These are phyloP conservation scores for Cerceris ruficornis DNA, from an alignment of 2,888 invertebrate species.

Conservation along the genomic window DNA sequence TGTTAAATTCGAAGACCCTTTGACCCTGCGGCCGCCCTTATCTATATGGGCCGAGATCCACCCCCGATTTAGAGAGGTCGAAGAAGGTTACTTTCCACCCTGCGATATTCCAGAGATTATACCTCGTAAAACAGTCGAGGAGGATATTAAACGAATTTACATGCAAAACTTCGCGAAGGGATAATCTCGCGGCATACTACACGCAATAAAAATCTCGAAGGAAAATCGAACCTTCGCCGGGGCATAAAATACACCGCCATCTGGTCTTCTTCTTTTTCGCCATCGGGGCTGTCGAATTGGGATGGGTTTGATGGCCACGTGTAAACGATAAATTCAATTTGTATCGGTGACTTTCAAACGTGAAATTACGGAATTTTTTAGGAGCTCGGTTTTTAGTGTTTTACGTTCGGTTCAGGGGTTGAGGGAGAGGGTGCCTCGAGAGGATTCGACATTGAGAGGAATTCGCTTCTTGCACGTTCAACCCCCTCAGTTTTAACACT, in stretches of 20 bases:
- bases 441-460: no score
- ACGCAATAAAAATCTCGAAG: slow-evolving; percentile 20
- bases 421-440: no score
- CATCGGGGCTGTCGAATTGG: background rate
- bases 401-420: no score
- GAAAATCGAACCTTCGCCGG: background rate
- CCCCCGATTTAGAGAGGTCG: slow-evolving; percentile 40
- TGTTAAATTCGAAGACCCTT: slow-evolving; percentile 32
- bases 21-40: slow-evolving; percentile 37
- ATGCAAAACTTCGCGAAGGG: slow-evolving; percentile 9
- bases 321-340: no score
- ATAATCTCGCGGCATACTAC: slow-evolving; percentile 12
- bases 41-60: slow-evolving; percentile 31
- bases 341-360: no score
- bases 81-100: slow-evolving; percentile 17
- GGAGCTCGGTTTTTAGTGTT: no score
- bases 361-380: no score
- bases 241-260: slow-evolving; percentile 8
- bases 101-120: slow-evolving; percentile 7
- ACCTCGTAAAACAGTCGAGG: slow-evolving; percentile 36
- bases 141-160: slow-evolving; percentile 33
- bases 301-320: no score
- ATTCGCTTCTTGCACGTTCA: no score
- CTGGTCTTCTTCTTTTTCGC: background rate
- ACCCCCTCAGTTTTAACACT: no score